Percentiles rank a stretch among this genome's conserved stretches.
phyloP scores from a whole-genome alignment of 2,113 vertebrate genomes.

The Rhinolophus sinicus region DNA sequence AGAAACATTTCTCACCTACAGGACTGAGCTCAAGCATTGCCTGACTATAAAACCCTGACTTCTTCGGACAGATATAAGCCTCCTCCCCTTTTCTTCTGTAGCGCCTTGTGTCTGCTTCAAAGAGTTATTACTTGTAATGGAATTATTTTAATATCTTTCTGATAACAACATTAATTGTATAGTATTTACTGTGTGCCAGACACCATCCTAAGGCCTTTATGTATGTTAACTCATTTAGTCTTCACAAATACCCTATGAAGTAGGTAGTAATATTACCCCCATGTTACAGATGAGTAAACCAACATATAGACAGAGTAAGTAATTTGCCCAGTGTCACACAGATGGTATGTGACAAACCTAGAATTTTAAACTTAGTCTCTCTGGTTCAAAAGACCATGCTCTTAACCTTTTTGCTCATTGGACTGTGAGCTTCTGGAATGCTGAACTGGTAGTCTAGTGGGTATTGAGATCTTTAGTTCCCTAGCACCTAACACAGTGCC shows the following conservation, averaged over 20 bases:
- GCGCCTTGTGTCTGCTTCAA: neutral
- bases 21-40: neutral
- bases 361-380: slow-evolving; percentile 11
- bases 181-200: neutral
- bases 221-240: slow-evolving; percentile 7
- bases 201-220: neutral
- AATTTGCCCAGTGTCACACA: neutral
- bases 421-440: neutral
- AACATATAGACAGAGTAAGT: neutral
- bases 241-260: neutral
- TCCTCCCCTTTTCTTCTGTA: neutral
- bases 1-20: neutral
- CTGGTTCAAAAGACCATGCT: neutral
- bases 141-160: neutral
- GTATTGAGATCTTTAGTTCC: neutral
- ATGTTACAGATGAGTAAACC: neutral
- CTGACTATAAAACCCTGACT: slow-evolving; percentile 1
- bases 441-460: neutral
- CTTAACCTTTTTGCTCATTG: neutral
- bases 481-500: neutral
- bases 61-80: neutral
- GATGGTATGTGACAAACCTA: neutral
- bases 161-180: neutral
- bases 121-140: neutral
- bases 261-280: neutral